Evolutionary conservation across 2,888 invertebrate species (phyloP), one percentile per base, ranked within the genome.

Genomic region (Empis livida): DNA sequence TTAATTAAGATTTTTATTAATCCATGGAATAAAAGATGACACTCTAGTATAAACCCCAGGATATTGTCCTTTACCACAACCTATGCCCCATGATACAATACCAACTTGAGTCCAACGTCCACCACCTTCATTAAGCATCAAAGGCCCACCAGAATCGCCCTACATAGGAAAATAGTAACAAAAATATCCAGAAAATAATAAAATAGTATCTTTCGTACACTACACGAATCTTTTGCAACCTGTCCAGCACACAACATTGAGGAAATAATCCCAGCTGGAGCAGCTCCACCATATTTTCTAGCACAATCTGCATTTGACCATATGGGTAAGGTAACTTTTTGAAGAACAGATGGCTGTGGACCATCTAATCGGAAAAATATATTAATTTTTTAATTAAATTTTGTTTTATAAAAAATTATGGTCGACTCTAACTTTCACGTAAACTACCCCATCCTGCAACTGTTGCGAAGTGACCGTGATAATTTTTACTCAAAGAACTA

Each of bases 391-490:
- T 37, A 44, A 20, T 31, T n/a, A 39, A 37, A 11, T 14, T 43
- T 23, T 35, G 10, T 23, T 37, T 15, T 14, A 23, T 50, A 38
- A 5, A 40, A 17, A 17, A 9, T 14, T 6, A 39, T 14, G 13
- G 15, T 5, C 3, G 9, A 32, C 9, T 13, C 77, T 73, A 61
- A 84, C 85, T 82, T 68, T 87, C 87, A 59, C 80, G 71, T 53
- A 87, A 71, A 59, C 88, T 88, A 42, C 90, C 91, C 91, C 91
- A 92, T 39, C 91, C 91, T 48, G 88, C 84, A 5, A 91, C 89
- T 0, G 87, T 89, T 2, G 80, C 90, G 11, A 77, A 73, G 53
- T 77, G 75, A 2, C 86, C 86, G 32, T 77, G 73, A 60, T 83
- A 88, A 2, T 76, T 74, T 13, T 77, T 76, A 2, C 56, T 48